Evolutionary conservation across 2,113 vertebrate genomes (phyloP), one percentile per base, ranked within the genome.

Genomic region (Corythornis vintsioides): DNA sequence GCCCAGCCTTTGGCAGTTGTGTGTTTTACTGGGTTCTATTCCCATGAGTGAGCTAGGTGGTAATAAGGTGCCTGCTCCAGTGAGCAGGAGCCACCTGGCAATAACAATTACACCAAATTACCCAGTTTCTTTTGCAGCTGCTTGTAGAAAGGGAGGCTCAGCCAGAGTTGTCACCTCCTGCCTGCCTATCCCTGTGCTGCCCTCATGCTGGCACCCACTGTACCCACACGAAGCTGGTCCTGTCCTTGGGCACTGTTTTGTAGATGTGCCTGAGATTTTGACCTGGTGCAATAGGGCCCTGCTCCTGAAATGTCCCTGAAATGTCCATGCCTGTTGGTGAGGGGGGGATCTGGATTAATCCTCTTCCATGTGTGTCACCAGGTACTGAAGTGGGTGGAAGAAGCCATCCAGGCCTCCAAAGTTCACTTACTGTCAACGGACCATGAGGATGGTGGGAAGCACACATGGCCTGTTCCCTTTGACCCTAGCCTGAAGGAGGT

Each of bases 301-400:
- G 10, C 40, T 56, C 22, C 61, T 0, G 0, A 28, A 73, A 52
- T 4, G 8, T 28, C 28, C 59, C 19, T 5, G 2, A 24, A 60
- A 53, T 29, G 45, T 24, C 24, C 0, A 0, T n/a, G 45, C 38
- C 7, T 7, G 24, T 5, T 2, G 3, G 11, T 1, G 4, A 38
- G 13, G 16, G 45, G 21, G 9, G 25, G 5, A 22, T 8, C 25
- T 0, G 1, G 21, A 24, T 38, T 24, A 45, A 86, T 19, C 38
- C 42, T 61, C 42, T 61, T 5, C 26, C 35, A 20, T 1, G 2
- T 6, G 7, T 21, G 18, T 38, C 92, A 26, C 15, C 94, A 99
- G 99, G 98, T 99, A 74, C 97, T 99, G 63, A 99, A 98, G 91
- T 99, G 99, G 99, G 99, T 99, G 33, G 99, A 99, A 94, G 98